These are phyloP conservation scores for Hapalemur alaotrensis DNA, from an alignment of 2,797 vertebrate species.

Conservation along the genomic window DNA sequence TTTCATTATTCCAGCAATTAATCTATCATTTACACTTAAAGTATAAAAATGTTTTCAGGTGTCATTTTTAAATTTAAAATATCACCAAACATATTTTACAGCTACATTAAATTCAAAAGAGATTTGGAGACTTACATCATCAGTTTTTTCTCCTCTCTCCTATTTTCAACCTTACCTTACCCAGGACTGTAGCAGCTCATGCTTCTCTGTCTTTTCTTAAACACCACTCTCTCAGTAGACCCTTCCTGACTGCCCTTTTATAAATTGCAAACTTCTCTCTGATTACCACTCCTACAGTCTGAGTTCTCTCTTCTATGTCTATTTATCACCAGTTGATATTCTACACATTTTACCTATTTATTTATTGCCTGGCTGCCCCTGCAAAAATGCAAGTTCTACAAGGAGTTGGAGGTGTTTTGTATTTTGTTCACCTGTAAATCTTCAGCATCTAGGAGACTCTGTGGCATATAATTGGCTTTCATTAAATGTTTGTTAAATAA, in stretches of 20 bases:
- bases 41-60: background rate
- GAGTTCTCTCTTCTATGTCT: background rate
- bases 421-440: background rate
- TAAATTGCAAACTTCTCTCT: background rate
- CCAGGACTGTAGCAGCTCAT: background rate
- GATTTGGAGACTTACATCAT: background rate
- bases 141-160: background rate
- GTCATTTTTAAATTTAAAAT: constrained; percentile 10
- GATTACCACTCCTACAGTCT: background rate
- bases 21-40: background rate
- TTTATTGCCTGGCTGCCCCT: background rate
- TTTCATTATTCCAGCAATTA: background rate
- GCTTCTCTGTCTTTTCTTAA: background rate
- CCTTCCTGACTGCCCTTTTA: background rate
- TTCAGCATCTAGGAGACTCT: background rate
- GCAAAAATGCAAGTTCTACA: background rate
- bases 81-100: background rate
- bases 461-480: background rate
- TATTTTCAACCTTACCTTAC: background rate
- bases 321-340: background rate
- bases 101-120: background rate
- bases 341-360: background rate
- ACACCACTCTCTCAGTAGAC: background rate
- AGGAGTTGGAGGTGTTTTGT: background rate
- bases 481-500: constrained; percentile 12